Conservation (phyloP, 1,140 invertebrate genomes). For the Mizuhopecten yessoensis region DNA sequence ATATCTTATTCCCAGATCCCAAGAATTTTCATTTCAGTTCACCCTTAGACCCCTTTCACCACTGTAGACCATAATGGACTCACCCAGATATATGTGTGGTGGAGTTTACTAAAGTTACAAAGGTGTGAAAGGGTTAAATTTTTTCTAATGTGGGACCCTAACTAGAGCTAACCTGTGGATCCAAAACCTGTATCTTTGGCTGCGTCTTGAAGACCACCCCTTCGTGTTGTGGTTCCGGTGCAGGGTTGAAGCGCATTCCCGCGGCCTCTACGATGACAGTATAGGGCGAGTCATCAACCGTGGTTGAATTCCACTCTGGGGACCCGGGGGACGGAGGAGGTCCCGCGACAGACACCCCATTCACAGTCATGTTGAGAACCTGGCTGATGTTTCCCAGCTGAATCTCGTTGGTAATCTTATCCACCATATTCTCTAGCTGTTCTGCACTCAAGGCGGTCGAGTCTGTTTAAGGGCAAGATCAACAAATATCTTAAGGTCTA, state of each 20-base stretch:
- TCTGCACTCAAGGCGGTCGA: background rate
- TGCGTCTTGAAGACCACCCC: slow-evolving; percentile 59
- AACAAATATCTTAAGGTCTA: too few relatives aligned
- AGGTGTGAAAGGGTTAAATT: too few relatives aligned
- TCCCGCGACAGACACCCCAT: slow-evolving; percentile 50
- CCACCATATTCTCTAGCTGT: background rate
- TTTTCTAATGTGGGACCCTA: too few relatives aligned
- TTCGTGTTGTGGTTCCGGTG: slow-evolving; percentile 59
- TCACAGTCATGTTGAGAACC: slow-evolving; percentile 53
- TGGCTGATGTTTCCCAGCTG: slow-evolving; percentile 61
- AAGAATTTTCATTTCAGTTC: too few relatives aligned
- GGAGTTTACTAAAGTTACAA: too few relatives aligned
- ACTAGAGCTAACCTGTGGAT: background rate
- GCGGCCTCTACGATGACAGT: slow-evolving; percentile 46
- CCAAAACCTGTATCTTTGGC: slow-evolving; percentile 64
- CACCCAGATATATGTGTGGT: too few relatives aligned
- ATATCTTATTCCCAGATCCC: too few relatives aligned
- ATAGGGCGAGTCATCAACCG: background rate
- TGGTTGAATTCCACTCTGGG: slow-evolving; percentile 39
- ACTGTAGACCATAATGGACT: too few relatives aligned
- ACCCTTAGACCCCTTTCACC: too few relatives aligned
- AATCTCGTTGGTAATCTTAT: background rate
- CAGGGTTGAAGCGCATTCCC: slow-evolving; percentile 58
- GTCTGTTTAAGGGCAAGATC: too few relatives aligned
- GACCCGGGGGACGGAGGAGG: slow-evolving; percentile 42